phyloP scores from a whole-genome alignment of 2,797 vertebrate species.

The Eurystomus glaucurus region DNA sequence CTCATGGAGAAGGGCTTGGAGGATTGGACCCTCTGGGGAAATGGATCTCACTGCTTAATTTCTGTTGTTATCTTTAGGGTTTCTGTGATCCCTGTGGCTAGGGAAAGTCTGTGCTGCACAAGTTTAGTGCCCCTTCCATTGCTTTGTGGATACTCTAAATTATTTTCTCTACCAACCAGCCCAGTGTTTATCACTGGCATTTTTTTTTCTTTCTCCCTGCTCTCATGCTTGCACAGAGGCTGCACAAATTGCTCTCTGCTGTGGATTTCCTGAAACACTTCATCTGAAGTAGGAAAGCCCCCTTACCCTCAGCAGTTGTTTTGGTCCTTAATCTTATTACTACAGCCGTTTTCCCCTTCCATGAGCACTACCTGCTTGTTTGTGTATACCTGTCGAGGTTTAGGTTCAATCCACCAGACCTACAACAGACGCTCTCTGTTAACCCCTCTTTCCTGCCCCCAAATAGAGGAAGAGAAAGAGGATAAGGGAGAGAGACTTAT shows the following conservation, averaged over 20 bases:
- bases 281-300: not conserved
- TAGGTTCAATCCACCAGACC: too few relatives aligned
- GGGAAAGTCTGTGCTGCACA: not conserved
- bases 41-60: not conserved
- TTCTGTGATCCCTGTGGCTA: not conserved
- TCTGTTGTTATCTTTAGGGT: not conserved
- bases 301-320: not conserved
- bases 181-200: not conserved
- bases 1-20: not conserved
- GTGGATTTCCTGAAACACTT: not conserved
- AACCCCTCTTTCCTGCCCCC: too few relatives aligned
- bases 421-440: too few relatives aligned
- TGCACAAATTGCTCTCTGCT: not conserved
- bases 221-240: fast-evolving
- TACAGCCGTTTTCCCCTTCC: not conserved
- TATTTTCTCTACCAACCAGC: not conserved
- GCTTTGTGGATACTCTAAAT: not conserved
- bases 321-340: not conserved
- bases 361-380: not conserved
- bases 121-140: not conserved
- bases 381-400: not conserved
- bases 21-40: not conserved
- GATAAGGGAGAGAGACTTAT: too few relatives aligned
- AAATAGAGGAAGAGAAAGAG: too few relatives aligned
- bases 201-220: not conserved